Conservation (phyloP, 2,888 invertebrate species). For the Acleris literana region DNA sequence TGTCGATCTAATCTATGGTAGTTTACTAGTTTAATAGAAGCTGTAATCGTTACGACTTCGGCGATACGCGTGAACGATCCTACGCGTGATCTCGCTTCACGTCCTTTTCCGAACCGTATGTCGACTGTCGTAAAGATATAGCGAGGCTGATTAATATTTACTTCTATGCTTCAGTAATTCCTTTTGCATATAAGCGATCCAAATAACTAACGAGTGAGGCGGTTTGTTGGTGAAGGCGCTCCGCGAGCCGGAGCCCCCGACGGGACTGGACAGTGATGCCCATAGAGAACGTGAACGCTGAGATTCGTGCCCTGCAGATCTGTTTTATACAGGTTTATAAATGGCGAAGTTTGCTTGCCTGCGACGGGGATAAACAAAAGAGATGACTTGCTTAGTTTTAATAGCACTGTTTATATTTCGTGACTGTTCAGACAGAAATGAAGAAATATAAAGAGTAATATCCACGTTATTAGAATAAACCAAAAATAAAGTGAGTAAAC, state of each 20-base stretch:
- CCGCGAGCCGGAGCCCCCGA: slow-evolving; percentile 29
- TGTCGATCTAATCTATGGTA: too few species aligned
- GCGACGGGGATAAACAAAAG: background rate
- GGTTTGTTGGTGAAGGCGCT: slow-evolving; percentile 14
- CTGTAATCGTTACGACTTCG: slow-evolving; percentile 26
- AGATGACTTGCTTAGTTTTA: slow-evolving; percentile 5
- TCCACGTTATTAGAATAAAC: background rate
- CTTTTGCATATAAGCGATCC: slow-evolving; percentile 32
- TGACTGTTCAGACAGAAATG: background rate
- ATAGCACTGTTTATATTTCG: too few species aligned
- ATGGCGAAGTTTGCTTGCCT: slow-evolving; percentile 16
- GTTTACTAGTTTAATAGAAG: slow-evolving; percentile 17
- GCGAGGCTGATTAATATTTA: slow-evolving; percentile 35
- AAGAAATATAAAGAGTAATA: background rate
- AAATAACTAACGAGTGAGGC: slow-evolving; percentile 25
- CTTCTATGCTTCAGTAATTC: slow-evolving; percentile 36
- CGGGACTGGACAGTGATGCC: slow-evolving; percentile 23
- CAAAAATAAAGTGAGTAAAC: slow-evolving; percentile 5
- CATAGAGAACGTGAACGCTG: background rate
- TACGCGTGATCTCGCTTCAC: background rate
- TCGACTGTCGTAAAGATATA: slow-evolving; percentile 26
- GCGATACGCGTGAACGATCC: background rate
- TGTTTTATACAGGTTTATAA: slow-evolving; percentile 9
- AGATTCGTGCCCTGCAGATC: slow-evolving; percentile 17
- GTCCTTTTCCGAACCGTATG: background rate